Evolutionary conservation across 35 echinoderm and acorn worm species (phyloP), one percentile per base, ranked within the genome.

Genomic region (Patiria miniata): DNA sequence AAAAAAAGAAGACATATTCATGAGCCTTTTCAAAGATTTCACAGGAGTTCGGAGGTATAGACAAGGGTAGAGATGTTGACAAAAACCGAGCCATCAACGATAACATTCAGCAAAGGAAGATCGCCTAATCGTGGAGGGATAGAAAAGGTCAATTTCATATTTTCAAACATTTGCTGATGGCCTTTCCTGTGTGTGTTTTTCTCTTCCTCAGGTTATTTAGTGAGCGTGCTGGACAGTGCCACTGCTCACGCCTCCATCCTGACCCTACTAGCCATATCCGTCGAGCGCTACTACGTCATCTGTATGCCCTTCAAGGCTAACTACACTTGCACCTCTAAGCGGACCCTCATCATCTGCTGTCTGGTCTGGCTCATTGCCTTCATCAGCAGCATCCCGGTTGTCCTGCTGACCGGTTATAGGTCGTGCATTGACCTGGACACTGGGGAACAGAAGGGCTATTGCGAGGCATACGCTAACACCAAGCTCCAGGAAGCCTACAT

Each of bases 271-370:
- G 86, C 93, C 9, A 87, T 99, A 7, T 89, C 96, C 21, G 90
- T 92, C 2, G 96, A 99, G 51, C 77, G 96, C 1, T 95, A 94
- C 61, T 99, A 94, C 59, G 96, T 90, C 36, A 99, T 99, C 51
- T 99, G 96, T 44, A 90, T 86, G 23, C 96, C 96, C 10, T 87
- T 99, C 37, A 89, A 92, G 65, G 96, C 87, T 21, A 89, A 92
- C 39, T 94, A 92, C 38, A 92, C 86, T 52, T 99, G 93, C 83
- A 99, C 96, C 1, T 78, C 92, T 28, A 57, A 81, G 7, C 68
- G 92, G 33, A 99, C 96, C 5, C 37, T 99, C 0, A 58, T 82
- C 12, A 87, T 99, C 18, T 99, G 93, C 61, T 55, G 88, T 21
- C 16, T 85, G 7, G 90, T 91, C 8, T 99, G 96, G 96, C 40